Evolutionary conservation across 1,140 invertebrate genomes (phyloP), one percentile per base, ranked within the genome.

Genomic region (Leucophenga varia): DNA sequence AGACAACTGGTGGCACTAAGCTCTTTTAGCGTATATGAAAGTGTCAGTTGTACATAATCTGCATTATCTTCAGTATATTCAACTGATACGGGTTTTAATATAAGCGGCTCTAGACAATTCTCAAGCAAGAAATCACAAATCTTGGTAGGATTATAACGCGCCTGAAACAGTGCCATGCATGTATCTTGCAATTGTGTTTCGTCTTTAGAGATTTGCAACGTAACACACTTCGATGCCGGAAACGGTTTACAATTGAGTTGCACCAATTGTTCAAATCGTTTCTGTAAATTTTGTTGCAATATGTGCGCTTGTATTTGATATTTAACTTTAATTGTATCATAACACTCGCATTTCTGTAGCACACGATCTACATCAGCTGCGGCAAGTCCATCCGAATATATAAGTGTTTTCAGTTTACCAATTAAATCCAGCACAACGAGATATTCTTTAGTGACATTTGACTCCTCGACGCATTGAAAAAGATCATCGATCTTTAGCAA

Each of bases 61-160:
- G 45, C 28, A 14, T 45, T 51, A 7, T 64, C 59, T 9, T 56
- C 58, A 3, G 13, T 47, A 35, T 54, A 67, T 13, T 59, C 54
- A 1, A 72, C 47, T 14, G 67, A 72, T n/a, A 75, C 71, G 0
- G 73, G 68, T 10, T 59, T 60, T 2, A 47, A 50, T 8, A 74
- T 59, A 1, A 75, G 49, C 7, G 73, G 73, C 30, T 69, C 59
- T 3, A 75, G 60, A 32, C 73, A 74, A 37, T 74, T 70, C 5
- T 72, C 53, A 9, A 72, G 37, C 3, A 75, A 46, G 35, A 75
- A 75, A 7, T 57, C 47, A 21, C 68, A 74, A 2, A 75, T 47
- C 3, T 54, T 51, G 7, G 35, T 38, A 0, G 68, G 60, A 49
- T 68, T 72, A 43, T 71, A 75, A 21, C 60, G 59, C 14, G 68